Conservation (phyloP, 2,113 vertebrate genomes). For the Zosterops hypoxanthus region DNA sequence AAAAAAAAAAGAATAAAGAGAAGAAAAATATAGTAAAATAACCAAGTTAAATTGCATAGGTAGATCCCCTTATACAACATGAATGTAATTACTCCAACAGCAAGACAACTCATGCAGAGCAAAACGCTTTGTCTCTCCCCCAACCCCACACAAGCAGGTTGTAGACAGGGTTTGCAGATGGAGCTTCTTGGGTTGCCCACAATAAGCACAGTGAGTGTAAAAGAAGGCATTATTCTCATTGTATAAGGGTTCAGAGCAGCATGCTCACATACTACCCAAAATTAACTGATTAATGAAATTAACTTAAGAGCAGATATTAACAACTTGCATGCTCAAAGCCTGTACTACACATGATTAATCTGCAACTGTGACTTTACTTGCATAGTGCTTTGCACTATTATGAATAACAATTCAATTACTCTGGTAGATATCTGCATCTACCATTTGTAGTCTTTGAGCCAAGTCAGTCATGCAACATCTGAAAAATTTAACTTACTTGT, state of each 20-base stretch:
- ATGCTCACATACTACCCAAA: constrained; percentile 62
- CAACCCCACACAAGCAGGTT: background rate
- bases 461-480: background rate
- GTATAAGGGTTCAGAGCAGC: constrained; percentile 82
- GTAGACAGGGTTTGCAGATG: background rate
- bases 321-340: constrained; percentile 43
- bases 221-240: constrained; percentile 68
- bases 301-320: constrained; percentile 28
- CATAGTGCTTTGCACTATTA: background rate
- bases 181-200: background rate
- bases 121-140: background rate
- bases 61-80: constrained; percentile 81
- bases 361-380: background rate
- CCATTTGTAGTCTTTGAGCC: background rate
- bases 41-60: constrained; percentile 75
- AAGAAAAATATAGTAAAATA: constrained; percentile 82
- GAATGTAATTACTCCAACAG: constrained; percentile 51
- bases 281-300: constrained; percentile 43
- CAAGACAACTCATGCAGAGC: constrained; percentile 41
- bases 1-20: constrained; percentile 73
- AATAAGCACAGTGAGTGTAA: background rate
- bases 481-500: background rate
- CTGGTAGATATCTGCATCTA: background rate
- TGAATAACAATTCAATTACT: background rate
- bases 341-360: background rate